Evolutionary conservation across 2,888 invertebrate species (phyloP), one percentile per base, ranked within the genome.

Genomic region (Hoplodrina blanda): DNA sequence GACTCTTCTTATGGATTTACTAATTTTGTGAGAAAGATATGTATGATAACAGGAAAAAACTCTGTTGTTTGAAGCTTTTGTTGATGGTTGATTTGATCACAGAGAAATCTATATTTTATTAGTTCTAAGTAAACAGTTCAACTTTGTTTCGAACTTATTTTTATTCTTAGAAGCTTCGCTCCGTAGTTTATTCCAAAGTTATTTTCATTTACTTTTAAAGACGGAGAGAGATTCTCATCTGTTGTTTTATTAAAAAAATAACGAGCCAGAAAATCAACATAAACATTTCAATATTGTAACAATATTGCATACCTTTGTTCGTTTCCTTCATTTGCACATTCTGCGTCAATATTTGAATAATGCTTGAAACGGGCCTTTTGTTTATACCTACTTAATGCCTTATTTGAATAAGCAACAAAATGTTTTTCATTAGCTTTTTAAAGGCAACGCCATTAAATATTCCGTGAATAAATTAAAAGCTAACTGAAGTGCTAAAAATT

Each of bases 401-500:
- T 65, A 81, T 80, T 80, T 81, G 72, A 78, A 78, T 80, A 78
- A 80, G 60, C 71, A 80, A 69, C 79, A 78, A 78, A 80, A 82
- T 80, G 64, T 69, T 82, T 80, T 78, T 81, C 82, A 82, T 82
- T 72, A 78, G 61, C 75, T 76, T 75, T 82, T 80, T 79, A 78
- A 72, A 67, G 75, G 77, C 77, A 67, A 50, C 70, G 37, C 62
- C 78, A 71, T 80, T 67, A 80, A 81, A 81, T 81, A 81, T 81
- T 78, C 66, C 61, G 41, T 54, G 81, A 80, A 78, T 78, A 74
- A 78, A 81, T 78, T 74, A 78, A 78, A 70, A 69, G 64, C 56
- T 63, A 53, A 63, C 66, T 78, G 37, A 64, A 81, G 63, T 69
- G 65, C 53, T 56, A 62, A 70, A 80, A 76, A 65, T 46, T 60